Evolutionary conservation across 2,888 invertebrate species (phyloP).

Genomic region (Apoderus coryli): DNA sequence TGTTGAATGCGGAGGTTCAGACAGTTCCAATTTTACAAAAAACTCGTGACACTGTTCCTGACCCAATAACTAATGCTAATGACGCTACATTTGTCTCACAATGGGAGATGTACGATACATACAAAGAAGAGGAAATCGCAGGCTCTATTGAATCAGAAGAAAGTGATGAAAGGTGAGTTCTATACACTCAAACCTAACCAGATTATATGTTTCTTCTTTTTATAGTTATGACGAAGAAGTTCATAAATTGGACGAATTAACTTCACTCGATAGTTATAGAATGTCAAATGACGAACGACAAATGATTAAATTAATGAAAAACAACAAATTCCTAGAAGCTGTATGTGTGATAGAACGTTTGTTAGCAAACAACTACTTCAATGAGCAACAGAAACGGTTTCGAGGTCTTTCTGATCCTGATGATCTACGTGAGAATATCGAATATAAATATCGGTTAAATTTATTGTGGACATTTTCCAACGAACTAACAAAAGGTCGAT

Average conservation of each 20-base stretch:
- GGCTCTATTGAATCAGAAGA: neutral
- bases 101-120: conserved; percentile 68
- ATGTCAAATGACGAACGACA: conserved; percentile 27
- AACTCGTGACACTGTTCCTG: conserved; percentile 43
- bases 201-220: too few relatives aligned
- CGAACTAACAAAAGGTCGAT: conserved; percentile 35
- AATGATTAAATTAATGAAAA: conserved; percentile 26
- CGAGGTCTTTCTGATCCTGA: conserved; percentile 45
- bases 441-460: conserved; percentile 50
- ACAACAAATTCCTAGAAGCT: conserved; percentile 42
- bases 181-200: too few relatives aligned
- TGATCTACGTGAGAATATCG: conserved; percentile 45
- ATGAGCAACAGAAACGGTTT: conserved; percentile 52
- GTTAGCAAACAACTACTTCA: conserved; percentile 51
- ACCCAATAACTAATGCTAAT: conserved; percentile 30
- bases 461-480: conserved; percentile 53
- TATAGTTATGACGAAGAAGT: conserved; percentile 15
- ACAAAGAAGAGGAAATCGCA: conserved; percentile 29
- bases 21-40: conserved; percentile 47
- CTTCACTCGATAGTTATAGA: conserved; percentile 23
- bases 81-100: conserved; percentile 49
- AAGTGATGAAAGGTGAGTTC: neutral
- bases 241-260: conserved; percentile 18
- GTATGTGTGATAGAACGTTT: conserved; percentile 54
- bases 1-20: conserved; percentile 53